Evolutionary conservation across 1,140 invertebrate species (phyloP).

Genomic region (Brachionus paranguensis): DNA sequence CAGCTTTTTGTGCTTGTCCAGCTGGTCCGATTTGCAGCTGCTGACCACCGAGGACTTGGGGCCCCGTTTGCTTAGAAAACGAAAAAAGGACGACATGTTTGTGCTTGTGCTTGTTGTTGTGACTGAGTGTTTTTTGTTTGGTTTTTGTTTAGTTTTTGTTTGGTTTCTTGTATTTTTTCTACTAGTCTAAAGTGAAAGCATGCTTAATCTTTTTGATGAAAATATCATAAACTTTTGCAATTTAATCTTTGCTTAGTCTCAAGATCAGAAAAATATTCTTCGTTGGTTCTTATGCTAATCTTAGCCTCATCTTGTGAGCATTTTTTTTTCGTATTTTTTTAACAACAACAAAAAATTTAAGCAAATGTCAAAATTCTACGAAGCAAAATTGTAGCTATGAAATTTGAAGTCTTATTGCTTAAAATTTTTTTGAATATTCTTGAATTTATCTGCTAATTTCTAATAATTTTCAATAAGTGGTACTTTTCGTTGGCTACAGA

Average conservation of each 20-base stretch:
- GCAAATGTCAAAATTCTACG: not conserved
- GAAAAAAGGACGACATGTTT: conserved; percentile 37
- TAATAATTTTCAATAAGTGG: no score
- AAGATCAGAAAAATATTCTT: not conserved
- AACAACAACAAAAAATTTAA: not conserved
- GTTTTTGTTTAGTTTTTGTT: not conserved
- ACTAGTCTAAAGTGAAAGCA: not conserved
- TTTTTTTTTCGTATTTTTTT: not conserved
- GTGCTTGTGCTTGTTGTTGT: no score
- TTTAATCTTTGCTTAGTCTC: not conserved
- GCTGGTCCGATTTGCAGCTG: not conserved
- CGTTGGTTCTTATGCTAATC: not conserved
- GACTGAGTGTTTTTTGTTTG: no score
- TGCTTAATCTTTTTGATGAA: not conserved
- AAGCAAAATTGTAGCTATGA: no score
- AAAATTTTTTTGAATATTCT: no score
- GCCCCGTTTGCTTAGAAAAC: conserved; percentile 28
- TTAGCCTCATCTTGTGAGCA: not conserved
- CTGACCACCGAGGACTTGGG: not conserved
- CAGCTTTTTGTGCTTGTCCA: not conserved
- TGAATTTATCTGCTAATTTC: no score
- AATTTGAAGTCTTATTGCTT: no score
- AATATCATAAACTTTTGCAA: not conserved
- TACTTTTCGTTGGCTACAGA: not conserved
- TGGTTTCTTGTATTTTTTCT: not conserved